Evolutionary conservation across 2,888 invertebrate species (phyloP), one percentile per base, ranked within the genome.

Genomic region (Stomorhina lunata): DNA sequence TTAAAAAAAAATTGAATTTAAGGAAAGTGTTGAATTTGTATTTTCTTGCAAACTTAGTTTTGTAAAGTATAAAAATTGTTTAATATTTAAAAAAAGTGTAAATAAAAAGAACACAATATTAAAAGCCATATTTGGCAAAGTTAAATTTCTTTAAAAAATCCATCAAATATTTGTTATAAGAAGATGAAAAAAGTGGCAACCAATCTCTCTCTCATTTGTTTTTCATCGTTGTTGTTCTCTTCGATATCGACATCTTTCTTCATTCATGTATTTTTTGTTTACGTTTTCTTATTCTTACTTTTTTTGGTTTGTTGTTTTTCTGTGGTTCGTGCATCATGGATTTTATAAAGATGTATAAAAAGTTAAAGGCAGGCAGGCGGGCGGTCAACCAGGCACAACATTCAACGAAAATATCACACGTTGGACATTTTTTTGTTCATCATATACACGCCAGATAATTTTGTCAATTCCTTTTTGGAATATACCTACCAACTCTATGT

Each of bases 11-110:
- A 59, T 71, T 65, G 71, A 59, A 15, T 57, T 43, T 66, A 66
- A 79, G 79, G 79, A 79, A 79, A 82, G 82, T 82, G 59, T 73
- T 68, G 53, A 53, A 34, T 27, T 9, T 25, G 27, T 4, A 5
- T 53, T 25, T 37, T n/a, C n/a, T n/a, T n/a, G n/a, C n/a, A 57
- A 77, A 61, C 17, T 59, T 61, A 66, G 6, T 50, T 34, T 57
- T 66, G 9, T 50, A 27, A 27, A 29, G 2, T 63, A 29, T 45
- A 25, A 55, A 50, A 37, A 15, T 34, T 45, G 0, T 55, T 2
- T 29, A 6, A 34, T 17, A 37, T n/a, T 34, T 55, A 10, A 20
- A 61, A n/a, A 53, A 61, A 48, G 48, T 61, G 61, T n/a, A 48
- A 59, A 57, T 10, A 22, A 59, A 40, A 50, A 1, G 20, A 15